Conservation (phyloP, 2,797 vertebrate species). For the Anolis apletophallus region DNA sequence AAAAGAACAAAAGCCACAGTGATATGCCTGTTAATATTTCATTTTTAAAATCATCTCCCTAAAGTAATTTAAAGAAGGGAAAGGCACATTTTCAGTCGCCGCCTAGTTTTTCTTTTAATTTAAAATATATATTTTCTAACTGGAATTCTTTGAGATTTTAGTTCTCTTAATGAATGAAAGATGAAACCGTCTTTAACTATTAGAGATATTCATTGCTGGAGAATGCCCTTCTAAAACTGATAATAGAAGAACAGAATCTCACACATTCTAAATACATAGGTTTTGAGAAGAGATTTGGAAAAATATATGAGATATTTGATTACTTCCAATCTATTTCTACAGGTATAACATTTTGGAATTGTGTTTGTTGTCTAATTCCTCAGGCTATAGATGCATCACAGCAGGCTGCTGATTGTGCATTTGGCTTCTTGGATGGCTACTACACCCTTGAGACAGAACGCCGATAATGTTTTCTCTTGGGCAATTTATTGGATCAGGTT, state of each 20-base stretch:
- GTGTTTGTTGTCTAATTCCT: background rate
- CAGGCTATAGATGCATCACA: background rate
- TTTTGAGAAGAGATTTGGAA: constrained; percentile 4
- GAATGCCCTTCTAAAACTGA: background rate
- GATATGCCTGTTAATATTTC: constrained; percentile 28
- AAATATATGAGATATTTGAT: background rate
- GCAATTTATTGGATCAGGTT: background rate
- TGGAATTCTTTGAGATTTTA: constrained; percentile 14
- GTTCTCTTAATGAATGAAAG: constrained; percentile 19
- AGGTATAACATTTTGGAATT: background rate
- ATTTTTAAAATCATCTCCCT: constrained; percentile 25
- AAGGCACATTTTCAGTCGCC: background rate
- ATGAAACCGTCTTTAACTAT: background rate
- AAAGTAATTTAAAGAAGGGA: constrained; percentile 26
- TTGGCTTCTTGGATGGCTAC: background rate
- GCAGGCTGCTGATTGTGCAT: background rate
- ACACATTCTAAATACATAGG: background rate
- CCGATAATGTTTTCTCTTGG: background rate
- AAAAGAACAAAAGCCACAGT: constrained; percentile 12
- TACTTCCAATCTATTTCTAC: background rate
- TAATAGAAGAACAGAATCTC: background rate
- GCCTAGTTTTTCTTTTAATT: constrained; percentile 22
- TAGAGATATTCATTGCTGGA: background rate
- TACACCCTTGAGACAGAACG: background rate
- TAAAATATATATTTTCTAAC: constrained; percentile 5